These are phyloP conservation scores for Drosophila obscura DNA, from an alignment of 1,140 invertebrate species.

Conservation along the genomic window DNA sequence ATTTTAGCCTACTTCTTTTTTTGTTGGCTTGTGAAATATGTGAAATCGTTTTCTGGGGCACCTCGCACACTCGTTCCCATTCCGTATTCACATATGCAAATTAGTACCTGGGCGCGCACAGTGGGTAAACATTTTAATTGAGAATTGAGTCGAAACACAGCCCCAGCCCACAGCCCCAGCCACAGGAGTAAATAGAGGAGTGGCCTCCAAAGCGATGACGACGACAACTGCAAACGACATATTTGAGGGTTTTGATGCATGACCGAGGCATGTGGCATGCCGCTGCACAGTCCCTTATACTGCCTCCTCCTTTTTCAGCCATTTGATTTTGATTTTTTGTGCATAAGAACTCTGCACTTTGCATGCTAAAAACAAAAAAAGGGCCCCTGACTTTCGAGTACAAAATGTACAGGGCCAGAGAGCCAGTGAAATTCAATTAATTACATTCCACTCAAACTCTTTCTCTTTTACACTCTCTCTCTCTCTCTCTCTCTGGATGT, in stretches of 20 bases:
- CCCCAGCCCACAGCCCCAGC: background rate
- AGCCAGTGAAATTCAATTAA: constrained; percentile 71
- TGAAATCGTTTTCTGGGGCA: constrained; percentile 15
- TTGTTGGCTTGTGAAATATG: background rate
- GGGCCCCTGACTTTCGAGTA: background rate
- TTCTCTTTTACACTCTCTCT: background rate
- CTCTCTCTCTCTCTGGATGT: background rate
- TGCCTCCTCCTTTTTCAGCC: constrained; percentile 43
- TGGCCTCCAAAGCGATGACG: background rate
- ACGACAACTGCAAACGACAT: constrained; percentile 65
- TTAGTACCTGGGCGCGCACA: constrained; percentile 23
- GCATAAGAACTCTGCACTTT: constrained; percentile 57
- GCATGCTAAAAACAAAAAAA: constrained; percentile 60
- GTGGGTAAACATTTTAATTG: constrained; percentile 77
- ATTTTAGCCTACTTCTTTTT: constrained; percentile 16
- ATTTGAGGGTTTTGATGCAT: constrained; percentile 43
- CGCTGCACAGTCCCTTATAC: background rate
- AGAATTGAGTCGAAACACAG: constrained; percentile 69
- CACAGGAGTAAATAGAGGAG: constrained; percentile 65
- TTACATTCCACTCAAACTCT: constrained; percentile 59
- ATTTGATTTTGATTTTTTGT: constrained; percentile 55
- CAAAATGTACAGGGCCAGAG: constrained; percentile 13
- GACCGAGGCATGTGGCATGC: constrained; percentile 16
- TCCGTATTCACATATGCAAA: constrained; percentile 39
- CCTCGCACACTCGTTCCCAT: background rate